Evolutionary conservation across 2,797 vertebrate species (phyloP), one percentile per base, ranked within the genome.

Genomic region (Microctenopoma lineatum): DNA sequence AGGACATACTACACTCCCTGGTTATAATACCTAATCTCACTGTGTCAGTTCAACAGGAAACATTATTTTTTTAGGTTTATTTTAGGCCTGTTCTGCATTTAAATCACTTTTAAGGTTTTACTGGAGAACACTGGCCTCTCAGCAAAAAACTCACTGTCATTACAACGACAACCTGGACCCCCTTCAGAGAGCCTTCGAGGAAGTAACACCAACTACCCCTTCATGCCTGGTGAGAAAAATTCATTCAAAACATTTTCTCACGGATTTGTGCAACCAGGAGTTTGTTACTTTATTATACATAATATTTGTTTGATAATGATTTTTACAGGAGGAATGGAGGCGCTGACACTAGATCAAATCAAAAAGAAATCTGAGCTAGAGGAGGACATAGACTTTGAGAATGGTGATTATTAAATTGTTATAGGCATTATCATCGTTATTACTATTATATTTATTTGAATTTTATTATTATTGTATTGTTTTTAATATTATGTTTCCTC

Each of bases 171-270:
- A 4, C 96, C 96, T 0, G 96, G 95, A 2, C 95, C 95, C 15
- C 92, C 87, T 0, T 91, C 95, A 44, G 95, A 97, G 81, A 95
- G 96, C 51, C 90, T 97, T 2, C 84, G 95, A 83, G 96, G 96
- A 70, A 97, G 95, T 77, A 96, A 95, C 78, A 97, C 96, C 26
- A 97, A 96, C 84, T 98, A 95, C 68, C 96, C 96, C 3, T 97
- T 97, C 79, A 93, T 94, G 80, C 96, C 96, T 18, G 96, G 96
- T 96, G 75, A 65, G 79, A 61, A 32, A 7, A 1, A 59, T 34
- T 38, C 0, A 32, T 60, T 42, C 14, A 58, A 45, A 59, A 0
- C 34, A 11, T 54, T 36, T 56, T 53, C 13, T 46, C 1, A 53
- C 16, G 54, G 2, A 18, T 57, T 41, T 64, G 25, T 52, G 0